Evolutionary conservation across 1,140 invertebrate genomes (phyloP), one percentile per base, ranked within the genome.

Genomic region (Micrasema longulum): DNA sequence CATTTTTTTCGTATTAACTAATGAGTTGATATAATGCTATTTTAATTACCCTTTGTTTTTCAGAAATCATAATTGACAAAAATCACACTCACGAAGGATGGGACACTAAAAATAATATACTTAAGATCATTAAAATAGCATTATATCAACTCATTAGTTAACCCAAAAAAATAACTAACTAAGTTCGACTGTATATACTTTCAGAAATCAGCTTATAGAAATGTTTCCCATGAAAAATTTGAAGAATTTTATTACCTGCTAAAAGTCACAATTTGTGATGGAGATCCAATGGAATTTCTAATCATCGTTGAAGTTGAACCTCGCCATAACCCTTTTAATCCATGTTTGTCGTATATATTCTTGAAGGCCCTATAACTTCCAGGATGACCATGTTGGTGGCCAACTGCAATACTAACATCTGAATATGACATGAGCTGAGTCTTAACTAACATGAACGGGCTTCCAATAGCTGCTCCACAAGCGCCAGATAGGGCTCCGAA

Each of bases 401-500:
- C 96, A 0, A 97, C 96, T 5, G 95, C 95, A 76, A 97, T 95
- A 53, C 87, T 84, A 64, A 87, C 82, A 0, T 91, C 89, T 1
- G 92, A 90, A 77, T 92, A 90, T 0, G 95, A 90, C 84, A 97
- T 96, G 5, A 97, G 82, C 78, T 97, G 95, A 0, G 94, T 97
- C 84, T 98, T 98, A 5, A 97, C 86, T 82, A 97, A 80, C 78
- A 94, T 95, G 14, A 96, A 87, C 0, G 95, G 95, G 82, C 93
- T 86, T 0, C 84, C 84, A 36, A 82, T 80, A 12, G 82, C 76
- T 0, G 79, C 84, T 14, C 83, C 83, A 23, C 77, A 76, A 77
- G 82, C 81, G 3, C 84, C 83, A 14, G 83, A 76, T n/a, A 85
- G 50, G 0, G 78, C 80, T 0, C 84, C 84, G 76, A 83, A 81